phyloP scores from a whole-genome alignment of 2,113 vertebrate species.

The Tetraodon nigroviridis region DNA sequence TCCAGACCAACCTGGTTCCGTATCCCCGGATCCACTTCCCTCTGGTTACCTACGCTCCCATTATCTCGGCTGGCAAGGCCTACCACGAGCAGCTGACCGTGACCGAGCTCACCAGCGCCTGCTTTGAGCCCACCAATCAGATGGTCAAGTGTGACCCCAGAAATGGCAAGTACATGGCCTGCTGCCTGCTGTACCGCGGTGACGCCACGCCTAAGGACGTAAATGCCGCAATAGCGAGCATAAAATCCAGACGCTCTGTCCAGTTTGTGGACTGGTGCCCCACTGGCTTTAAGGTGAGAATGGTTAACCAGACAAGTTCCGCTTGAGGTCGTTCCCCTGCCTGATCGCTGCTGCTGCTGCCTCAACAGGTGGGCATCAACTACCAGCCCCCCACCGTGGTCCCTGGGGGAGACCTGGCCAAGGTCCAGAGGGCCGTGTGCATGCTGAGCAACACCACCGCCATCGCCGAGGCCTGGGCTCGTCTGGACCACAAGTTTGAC shows the following conservation, averaged over 20 bases:
- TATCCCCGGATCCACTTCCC: slow-evolving; percentile 87
- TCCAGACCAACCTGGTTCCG: slow-evolving; percentile 86
- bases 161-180: slow-evolving; percentile 85
- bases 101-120: slow-evolving; percentile 81
- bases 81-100: slow-evolving; percentile 83
- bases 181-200: slow-evolving; percentile 82
- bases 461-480: slow-evolving; percentile 85
- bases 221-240: slow-evolving; percentile 78
- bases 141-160: slow-evolving; percentile 87
- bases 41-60: slow-evolving; percentile 79
- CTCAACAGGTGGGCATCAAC: slow-evolving; percentile 82
- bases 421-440: slow-evolving; percentile 82
- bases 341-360: slow-evolving; percentile 2
- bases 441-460: no score
- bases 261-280: slow-evolving; percentile 89
- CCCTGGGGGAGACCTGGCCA: slow-evolving; percentile 82
- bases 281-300: slow-evolving; percentile 83
- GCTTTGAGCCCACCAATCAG: slow-evolving; percentile 83
- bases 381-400: slow-evolving; percentile 83
- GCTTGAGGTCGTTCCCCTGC: neutral
- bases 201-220: slow-evolving; percentile 85
- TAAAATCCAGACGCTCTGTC: slow-evolving; percentile 82
- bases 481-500: slow-evolving; percentile 87
- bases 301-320: neutral
- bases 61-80: slow-evolving; percentile 83